Conservation (phyloP, 2,113 vertebrate genomes). For the Malurus melanocephalus region DNA sequence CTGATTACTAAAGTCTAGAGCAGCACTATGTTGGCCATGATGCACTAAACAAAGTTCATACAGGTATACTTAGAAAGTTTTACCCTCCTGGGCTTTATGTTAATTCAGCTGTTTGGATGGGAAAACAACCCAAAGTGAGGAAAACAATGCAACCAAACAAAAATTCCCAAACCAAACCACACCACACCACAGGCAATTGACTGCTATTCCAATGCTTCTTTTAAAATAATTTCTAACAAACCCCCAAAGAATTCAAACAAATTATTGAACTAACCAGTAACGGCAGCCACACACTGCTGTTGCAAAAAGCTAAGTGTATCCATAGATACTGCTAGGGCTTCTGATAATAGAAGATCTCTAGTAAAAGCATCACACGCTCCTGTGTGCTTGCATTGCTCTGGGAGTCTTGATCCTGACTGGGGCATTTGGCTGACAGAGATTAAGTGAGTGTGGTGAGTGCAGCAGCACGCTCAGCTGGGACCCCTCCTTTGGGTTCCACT, state of each 20-base stretch:
- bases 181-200: neutral
- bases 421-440: neutral
- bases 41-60: neutral
- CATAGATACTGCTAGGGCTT: neutral
- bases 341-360: neutral
- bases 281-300: neutral
- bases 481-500: neutral
- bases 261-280: neutral
- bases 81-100: neutral
- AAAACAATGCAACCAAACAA: neutral
- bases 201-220: neutral
- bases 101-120: neutral
- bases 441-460: fast-evolving
- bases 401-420: neutral
- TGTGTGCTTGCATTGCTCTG: neutral
- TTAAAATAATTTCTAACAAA: neutral
- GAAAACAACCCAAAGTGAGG: neutral
- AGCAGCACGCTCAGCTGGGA: neutral
- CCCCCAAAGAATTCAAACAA: neutral
- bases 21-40: neutral
- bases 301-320: neutral
- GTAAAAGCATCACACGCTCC: neutral
- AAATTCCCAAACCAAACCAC: neutral
- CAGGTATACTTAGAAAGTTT: neutral
- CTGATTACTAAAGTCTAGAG: neutral